Base-by-base conservation (phyloP, 2,797 vertebrate genomes). In the Artibeus lituratus region DNA sequence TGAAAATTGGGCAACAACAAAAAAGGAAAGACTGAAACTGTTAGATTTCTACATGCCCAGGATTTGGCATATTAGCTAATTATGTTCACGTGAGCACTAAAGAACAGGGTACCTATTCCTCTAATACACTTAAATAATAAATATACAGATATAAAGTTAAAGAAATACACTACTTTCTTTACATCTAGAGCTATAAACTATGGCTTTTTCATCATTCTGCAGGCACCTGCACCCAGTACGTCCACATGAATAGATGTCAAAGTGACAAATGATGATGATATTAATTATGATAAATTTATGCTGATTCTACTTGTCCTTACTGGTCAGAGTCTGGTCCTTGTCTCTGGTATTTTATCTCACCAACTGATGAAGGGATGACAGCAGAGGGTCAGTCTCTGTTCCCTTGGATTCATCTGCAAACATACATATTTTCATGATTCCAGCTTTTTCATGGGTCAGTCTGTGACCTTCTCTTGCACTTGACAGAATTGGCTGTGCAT, bases 271-370 rank as follows among this genome's bases (percentile, higher is more conserved):
- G 55, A 86, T 92, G 76, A 72, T 67, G 76, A 49, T 94, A 55
- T 92, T 96, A 92, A 96, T 94, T 78, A 92, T 65, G 59, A 95
- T 92, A 89, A 85, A 92, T 91, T 29, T 89, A 67, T 94, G 87
- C 85, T 92, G 86, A 84, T 90, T 51, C 91, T 16, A 19, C 29
- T 92, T 95, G 82, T 96, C 88, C 85, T 91, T 65, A 9, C n/a
- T 24, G 24, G 80, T 95, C 88, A 96, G 74, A 82, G 32, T 39
- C 73, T 83, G 85, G 86, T 85, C 18, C 73, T 57, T 94, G 59
- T 93, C 92, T 94, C 44, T 88, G 80, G n/a, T 70, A 29, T 87
- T 96, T 96, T 47, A 74, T 47, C 47, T 73, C n/a, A 74, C 44
- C 9, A 3, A 12, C n/a, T 82, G 55, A 82, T 90, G 65, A 92